Evolutionary conservation across 2,888 invertebrate species (phyloP), one percentile per base, ranked within the genome.

Genomic region (Anticlea derivata): DNA sequence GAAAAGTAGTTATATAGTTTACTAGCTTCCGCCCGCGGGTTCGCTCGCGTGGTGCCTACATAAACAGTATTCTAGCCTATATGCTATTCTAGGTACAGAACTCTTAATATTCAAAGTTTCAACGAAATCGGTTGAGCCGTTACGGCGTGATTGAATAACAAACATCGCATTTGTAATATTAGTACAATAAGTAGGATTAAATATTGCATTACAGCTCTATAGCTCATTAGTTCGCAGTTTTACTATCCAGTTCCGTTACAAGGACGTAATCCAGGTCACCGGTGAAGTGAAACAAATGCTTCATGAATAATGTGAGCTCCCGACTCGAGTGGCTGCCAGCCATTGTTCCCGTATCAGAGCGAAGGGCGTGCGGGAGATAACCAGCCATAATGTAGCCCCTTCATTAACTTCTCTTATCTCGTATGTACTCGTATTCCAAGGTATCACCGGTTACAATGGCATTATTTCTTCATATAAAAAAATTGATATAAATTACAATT

Each of bases 291-390:
- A 38, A 35, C 41, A 31, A 43, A 49, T 41, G 29, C 37, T 35
- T 53, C 35, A 46, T 46, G 29, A 45, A 50, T 38, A 44, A 51
- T 46, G 6, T 33, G 12, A 12, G 17, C 11, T 43, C 26, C 33
- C 27, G 24, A 24, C 22, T 12, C 10, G 27, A 17, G n/a, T n/a
- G n/a, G n/a, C 8, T 24, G 20, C 39, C 35, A 10, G 33, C 44
- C 41, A 20, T 40, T 41, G 45, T 43, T 46, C 37, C 29, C 39
- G 6, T 12, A 35, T 37, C 35, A 31, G 33, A 37, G 37, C 26
- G 29, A 10, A 48, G 29, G 48, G n/a, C 39, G 48, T 29, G 34
- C 10, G 41, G 31, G 13, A 13, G 24, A 12, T 7, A 11, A 12
- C 7, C 11, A 11, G 8, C 6, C 11, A 7, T 30, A 40, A 27